Percentiles rank a stretch among this genome's conserved stretches.
Evolutionary conservation across 2,888 invertebrate species (phyloP).

Genomic region (Trichogramma dendrolimi): DNA sequence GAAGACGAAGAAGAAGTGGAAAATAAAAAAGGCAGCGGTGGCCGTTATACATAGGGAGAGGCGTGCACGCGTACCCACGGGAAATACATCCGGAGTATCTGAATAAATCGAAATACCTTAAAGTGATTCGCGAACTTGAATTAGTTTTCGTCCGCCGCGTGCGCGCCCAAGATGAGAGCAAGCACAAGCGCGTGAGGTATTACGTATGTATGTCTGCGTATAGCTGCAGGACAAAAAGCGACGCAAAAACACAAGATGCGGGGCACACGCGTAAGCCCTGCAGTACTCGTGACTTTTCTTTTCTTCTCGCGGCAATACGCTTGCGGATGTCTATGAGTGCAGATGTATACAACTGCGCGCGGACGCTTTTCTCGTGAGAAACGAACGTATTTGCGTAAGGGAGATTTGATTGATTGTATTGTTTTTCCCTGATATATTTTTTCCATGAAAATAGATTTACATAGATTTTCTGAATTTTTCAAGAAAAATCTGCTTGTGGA

Average conservation of each 20-base stretch:
- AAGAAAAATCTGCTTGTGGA: too few species aligned
- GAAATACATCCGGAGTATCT: constrained; percentile 48
- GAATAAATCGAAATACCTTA: constrained; percentile 50
- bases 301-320: neutral
- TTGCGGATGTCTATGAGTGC: too few species aligned
- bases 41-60: neutral
- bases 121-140: constrained; percentile 51
- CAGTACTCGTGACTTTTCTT: constrained; percentile 10
- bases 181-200: neutral
- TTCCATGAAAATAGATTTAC: too few species aligned
- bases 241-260: neutral
- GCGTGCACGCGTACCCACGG: constrained; percentile 35
- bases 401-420: too few species aligned
- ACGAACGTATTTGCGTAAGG: too few species aligned
- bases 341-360: too few species aligned
- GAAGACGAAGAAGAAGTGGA: neutral
- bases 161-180: constrained; percentile 19
- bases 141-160: constrained; percentile 44
- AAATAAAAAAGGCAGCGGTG: neutral
- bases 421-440: too few species aligned
- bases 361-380: too few species aligned
- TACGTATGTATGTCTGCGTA: neutral
- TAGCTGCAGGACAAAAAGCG: neutral
- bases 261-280: neutral
- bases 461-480: too few species aligned